Evolutionary conservation across 1,140 invertebrate species (phyloP).

Genomic region (Hirudo medicinalis): DNA sequence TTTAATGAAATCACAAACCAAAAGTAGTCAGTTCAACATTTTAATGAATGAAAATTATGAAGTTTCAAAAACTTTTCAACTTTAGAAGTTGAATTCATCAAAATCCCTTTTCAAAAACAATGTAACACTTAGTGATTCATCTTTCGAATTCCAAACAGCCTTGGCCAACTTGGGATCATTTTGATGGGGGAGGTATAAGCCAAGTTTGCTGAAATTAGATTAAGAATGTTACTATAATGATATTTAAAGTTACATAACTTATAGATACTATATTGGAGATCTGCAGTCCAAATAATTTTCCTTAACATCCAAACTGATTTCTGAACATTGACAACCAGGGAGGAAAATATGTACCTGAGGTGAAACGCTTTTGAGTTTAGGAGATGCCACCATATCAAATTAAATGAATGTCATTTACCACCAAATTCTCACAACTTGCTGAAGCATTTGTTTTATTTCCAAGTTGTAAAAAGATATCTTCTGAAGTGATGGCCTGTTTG

Average conservation of each 20-base stretch:
- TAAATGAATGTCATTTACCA: conserved; percentile 35
- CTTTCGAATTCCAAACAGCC: conserved; percentile 61
- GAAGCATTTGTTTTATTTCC: conserved; percentile 64
- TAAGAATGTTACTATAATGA: background rate
- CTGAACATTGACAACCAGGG: conserved; percentile 53
- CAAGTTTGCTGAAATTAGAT: conserved; percentile 42
- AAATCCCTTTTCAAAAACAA: conserved; percentile 59
- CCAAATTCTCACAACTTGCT: conserved; percentile 70
- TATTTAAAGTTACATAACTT: conserved; percentile 18
- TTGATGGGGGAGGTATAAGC: conserved; percentile 59
- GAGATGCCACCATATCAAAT: background rate
- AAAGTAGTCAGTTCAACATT: no score
- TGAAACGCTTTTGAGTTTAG: background rate
- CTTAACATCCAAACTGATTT: conserved; percentile 57
- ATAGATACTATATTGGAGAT: conserved; percentile 47
- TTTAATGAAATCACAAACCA: no score
- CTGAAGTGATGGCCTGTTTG: conserved; percentile 65
- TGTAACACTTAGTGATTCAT: conserved; percentile 53
- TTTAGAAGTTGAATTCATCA: conserved; percentile 69
- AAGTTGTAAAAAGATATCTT: conserved; percentile 74
- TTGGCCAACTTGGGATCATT: conserved; percentile 63
- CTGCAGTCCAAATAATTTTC: conserved; percentile 53
- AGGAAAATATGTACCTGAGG: conserved; percentile 52
- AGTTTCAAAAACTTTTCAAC: background rate
- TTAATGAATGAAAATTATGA: no score